Percentiles rank a stretch among this genome's conserved stretches.
Conservation (phyloP, 1,140 invertebrate genomes). For the Neodiprion fabricii region DNA sequence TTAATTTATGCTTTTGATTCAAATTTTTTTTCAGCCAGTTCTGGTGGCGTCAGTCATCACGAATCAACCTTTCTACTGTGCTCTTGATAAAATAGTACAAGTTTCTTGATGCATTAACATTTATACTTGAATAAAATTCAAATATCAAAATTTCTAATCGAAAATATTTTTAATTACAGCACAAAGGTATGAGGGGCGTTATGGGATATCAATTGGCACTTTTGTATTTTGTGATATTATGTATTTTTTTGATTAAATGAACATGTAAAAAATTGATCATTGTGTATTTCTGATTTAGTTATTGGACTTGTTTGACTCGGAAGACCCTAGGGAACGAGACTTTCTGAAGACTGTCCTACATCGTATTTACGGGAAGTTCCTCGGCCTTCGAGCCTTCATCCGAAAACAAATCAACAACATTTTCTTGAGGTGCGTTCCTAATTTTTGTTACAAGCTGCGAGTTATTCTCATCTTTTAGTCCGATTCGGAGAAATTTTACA, state of each 20-base stretch:
- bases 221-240: background rate
- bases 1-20: too few species aligned
- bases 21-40: too few species aligned
- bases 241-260: background rate
- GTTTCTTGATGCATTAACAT: background rate
- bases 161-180: too few species aligned
- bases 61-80: background rate
- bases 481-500: too few species aligned
- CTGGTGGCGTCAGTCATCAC: too few species aligned
- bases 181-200: too few species aligned
- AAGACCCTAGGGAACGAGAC: conserved; percentile 98
- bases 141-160: background rate
- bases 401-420: conserved; percentile 99
- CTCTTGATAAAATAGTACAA: background rate
- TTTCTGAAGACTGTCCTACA: conserved; percentile 99
- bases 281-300: conserved; percentile 70
- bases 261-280: background rate
- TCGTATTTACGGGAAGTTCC: conserved; percentile 99
- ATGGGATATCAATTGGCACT: background rate
- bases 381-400: conserved; percentile 97
- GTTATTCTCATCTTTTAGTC: background rate
- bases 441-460: background rate
- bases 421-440: conserved; percentile 74
- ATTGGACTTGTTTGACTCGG: conserved; percentile 98
- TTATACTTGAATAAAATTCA: background rate